These are phyloP conservation scores for Alethe castanea DNA, from an alignment of 2,113 vertebrate species.

Conservation along the genomic window DNA sequence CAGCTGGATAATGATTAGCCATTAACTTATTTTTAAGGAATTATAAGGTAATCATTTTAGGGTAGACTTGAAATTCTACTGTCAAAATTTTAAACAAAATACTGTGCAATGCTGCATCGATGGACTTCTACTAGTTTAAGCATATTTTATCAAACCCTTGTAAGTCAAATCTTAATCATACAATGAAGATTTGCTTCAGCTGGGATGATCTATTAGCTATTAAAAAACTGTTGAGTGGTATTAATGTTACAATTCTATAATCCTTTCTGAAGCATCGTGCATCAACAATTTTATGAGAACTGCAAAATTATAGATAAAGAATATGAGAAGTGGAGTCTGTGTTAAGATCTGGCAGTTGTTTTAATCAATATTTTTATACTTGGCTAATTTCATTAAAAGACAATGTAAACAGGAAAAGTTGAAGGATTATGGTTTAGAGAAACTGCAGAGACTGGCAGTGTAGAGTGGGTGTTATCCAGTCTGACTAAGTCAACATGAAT, in stretches of 20 bases:
- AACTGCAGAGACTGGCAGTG: not conserved
- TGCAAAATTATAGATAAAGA: not conserved
- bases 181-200: not conserved
- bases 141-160: not conserved
- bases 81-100: not conserved
- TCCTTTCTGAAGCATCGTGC: not conserved
- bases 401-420: not conserved
- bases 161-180: not conserved
- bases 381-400: not conserved
- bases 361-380: not conserved
- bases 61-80: not conserved
- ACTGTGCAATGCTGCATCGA: not conserved
- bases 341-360: not conserved
- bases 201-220: not conserved
- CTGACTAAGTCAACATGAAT: not conserved
- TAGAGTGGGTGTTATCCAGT: not conserved
- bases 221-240: not conserved
- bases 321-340: not conserved
- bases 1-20: not conserved
- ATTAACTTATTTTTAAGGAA: not conserved
- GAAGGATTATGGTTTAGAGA: not conserved
- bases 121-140: not conserved
- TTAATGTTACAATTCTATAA: not conserved
- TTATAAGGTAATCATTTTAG: not conserved
- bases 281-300: not conserved